Conservation (phyloP, 2,113 vertebrate species). For the Oophaga pumilio region DNA sequence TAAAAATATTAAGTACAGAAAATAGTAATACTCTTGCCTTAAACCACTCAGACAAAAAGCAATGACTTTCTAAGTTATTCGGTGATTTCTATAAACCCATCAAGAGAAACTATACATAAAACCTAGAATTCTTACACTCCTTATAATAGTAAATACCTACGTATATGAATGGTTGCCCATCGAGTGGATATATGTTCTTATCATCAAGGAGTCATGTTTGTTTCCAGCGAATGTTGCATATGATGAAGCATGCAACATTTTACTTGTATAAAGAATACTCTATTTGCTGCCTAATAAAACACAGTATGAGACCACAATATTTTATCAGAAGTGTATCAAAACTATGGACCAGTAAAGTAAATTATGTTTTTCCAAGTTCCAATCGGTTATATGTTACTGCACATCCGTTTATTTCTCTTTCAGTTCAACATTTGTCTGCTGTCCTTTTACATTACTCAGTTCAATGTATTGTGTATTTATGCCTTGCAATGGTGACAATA, state of each 20-base stretch:
- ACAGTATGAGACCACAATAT: neutral
- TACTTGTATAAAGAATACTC: too few species aligned
- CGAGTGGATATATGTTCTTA: too few species aligned
- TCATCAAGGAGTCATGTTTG: too few species aligned
- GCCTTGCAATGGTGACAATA: neutral
- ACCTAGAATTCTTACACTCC: too few species aligned
- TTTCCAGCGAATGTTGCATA: neutral
- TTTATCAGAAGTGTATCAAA: neutral
- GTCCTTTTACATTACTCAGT: slow-evolving; percentile 5
- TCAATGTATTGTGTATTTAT: slow-evolving; percentile 15
- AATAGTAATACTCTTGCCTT: too few species aligned
- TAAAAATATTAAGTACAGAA: too few species aligned
- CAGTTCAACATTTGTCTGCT: slow-evolving; percentile 20
- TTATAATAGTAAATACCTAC: too few species aligned
- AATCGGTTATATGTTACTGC: neutral
- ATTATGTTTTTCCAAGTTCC: neutral
- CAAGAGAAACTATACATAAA: too few species aligned
- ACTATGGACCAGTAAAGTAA: neutral
- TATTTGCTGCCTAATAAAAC: neutral
- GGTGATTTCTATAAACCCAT: too few species aligned
- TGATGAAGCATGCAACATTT: neutral
- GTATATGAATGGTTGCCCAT: too few species aligned
- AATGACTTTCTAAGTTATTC: too few species aligned
- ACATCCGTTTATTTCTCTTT: slow-evolving; percentile 16
- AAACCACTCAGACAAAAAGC: too few species aligned